These are phyloP conservation scores for Anniella stebbinsi DNA, from an alignment of 2,797 vertebrate species.

Conservation along the genomic window DNA sequence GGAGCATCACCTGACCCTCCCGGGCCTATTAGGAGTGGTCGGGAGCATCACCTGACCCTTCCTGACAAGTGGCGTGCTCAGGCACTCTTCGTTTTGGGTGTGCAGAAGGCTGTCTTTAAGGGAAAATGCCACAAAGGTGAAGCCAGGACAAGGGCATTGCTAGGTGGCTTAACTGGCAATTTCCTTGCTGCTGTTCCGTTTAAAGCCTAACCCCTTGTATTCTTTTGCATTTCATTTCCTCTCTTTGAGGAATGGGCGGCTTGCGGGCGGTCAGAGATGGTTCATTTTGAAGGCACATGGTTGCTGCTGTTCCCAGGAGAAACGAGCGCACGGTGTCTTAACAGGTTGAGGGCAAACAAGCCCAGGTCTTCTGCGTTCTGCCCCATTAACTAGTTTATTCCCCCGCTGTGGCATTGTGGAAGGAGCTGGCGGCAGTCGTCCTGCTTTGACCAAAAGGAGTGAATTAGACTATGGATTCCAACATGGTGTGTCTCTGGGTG, in stretches of 20 bases:
- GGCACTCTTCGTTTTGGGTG: background rate
- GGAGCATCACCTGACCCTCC: background rate
- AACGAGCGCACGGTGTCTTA: background rate
- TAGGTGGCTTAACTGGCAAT: conserved; percentile 67
- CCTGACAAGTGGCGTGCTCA: too few species aligned
- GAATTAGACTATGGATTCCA: background rate
- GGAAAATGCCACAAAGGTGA: conserved; percentile 62
- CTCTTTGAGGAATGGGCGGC: conserved; percentile 20
- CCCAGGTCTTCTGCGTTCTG: background rate
- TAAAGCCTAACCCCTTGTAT: conserved; percentile 48
- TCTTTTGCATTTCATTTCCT: conserved; percentile 71
- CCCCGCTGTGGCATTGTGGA: background rate
- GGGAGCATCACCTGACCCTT: too few species aligned
- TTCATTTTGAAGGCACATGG: background rate
- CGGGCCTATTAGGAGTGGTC: background rate
- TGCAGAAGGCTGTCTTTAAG: background rate
- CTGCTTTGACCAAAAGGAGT: background rate
- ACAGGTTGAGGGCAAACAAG: conserved; percentile 15
- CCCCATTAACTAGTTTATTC: background rate
- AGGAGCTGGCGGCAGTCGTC: too few species aligned
- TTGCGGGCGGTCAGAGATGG: conserved; percentile 34
- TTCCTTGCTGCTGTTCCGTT: conserved; percentile 69
- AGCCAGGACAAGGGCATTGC: conserved; percentile 48
- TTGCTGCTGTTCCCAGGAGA: background rate
- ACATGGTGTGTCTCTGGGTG: background rate